A percentile compares a stretch with the other conserved stretches of the same genome.
These are phyloP conservation scores for Orchestes rusci DNA, from an alignment of 2,888 invertebrate genomes.

Conservation along the genomic window DNA sequence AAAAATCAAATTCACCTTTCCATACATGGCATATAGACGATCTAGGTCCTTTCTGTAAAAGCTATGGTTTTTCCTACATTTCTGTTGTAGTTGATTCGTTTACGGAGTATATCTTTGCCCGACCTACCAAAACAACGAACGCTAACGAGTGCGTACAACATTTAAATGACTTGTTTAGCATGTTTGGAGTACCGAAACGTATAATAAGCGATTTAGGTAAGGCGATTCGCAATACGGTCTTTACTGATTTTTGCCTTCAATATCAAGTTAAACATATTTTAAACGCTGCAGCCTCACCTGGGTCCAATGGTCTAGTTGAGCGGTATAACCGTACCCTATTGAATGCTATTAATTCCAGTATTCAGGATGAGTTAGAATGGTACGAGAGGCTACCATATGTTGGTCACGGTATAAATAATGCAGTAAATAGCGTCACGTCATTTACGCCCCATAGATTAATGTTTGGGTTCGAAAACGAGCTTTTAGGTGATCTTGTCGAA, in stretches of 20 bases:
- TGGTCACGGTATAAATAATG: conserved; percentile 10
- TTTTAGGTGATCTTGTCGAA: conserved; percentile 1
- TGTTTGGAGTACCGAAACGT: no score
- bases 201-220: conserved; percentile 13
- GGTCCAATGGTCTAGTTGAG: conserved; percentile 19
- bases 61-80: conserved; percentile 16
- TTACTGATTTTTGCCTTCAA: conserved; percentile 13
- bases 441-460: conserved; percentile 6
- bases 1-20: conserved; percentile 16
- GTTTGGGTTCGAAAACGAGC: conserved; percentile 4
- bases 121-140: conserved; percentile 2
- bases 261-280: conserved; percentile 17
- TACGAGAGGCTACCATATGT: conserved; percentile 10
- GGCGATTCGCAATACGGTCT: conserved; percentile 10
- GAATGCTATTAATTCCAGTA: conserved; percentile 12
- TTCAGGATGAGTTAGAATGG: conserved; percentile 17
- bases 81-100: conserved; percentile 18
- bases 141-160: conserved; percentile 6
- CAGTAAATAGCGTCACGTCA: neutral
- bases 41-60: conserved; percentile 19
- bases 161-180: conserved; percentile 19
- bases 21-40: conserved; percentile 25
- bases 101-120: conserved; percentile 17
- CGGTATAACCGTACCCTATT: conserved; percentile 15
- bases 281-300: no score